Evolutionary conservation across 2,888 invertebrate genomes (phyloP).

Genomic region (Nephrotoma flavescens): DNA sequence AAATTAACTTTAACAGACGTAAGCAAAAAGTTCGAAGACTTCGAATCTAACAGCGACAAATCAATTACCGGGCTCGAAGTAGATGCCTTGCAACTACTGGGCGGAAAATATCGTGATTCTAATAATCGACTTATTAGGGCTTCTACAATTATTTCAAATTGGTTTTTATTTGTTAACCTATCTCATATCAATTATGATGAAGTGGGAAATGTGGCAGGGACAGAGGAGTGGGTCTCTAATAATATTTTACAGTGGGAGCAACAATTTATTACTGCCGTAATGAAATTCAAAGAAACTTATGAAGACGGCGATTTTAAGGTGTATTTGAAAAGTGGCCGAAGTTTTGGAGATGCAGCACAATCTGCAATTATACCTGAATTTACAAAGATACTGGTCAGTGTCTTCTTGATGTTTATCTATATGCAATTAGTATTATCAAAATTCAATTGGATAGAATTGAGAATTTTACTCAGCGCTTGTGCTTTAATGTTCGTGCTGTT

Average conservation of each 20-base stretch:
- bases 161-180: constrained; percentile 53
- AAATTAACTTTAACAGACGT: constrained; percentile 35
- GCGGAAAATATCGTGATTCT: constrained; percentile 41
- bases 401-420: constrained; percentile 57
- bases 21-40: constrained; percentile 40
- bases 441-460: constrained; percentile 57
- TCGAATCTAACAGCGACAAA: neutral
- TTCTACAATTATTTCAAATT: constrained; percentile 43
- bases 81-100: constrained; percentile 46
- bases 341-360: constrained; percentile 58
- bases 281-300: constrained; percentile 22
- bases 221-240: constrained; percentile 55
- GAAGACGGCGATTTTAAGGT: constrained; percentile 30
- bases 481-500: constrained; percentile 58
- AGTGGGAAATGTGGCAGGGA: constrained; percentile 55
- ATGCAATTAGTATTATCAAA: constrained; percentile 57
- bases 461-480: constrained; percentile 38
- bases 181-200: constrained; percentile 46
- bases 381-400: constrained; percentile 50
- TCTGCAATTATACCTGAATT: constrained; percentile 57
- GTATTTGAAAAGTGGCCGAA: constrained; percentile 46
- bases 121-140: constrained; percentile 48
- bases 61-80: constrained; percentile 46
- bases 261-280: constrained; percentile 36
- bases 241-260: constrained; percentile 45